Evolutionary conservation across 2,888 invertebrate species (phyloP), one percentile per base, ranked within the genome.

Genomic region (Amorpha juglandis): DNA sequence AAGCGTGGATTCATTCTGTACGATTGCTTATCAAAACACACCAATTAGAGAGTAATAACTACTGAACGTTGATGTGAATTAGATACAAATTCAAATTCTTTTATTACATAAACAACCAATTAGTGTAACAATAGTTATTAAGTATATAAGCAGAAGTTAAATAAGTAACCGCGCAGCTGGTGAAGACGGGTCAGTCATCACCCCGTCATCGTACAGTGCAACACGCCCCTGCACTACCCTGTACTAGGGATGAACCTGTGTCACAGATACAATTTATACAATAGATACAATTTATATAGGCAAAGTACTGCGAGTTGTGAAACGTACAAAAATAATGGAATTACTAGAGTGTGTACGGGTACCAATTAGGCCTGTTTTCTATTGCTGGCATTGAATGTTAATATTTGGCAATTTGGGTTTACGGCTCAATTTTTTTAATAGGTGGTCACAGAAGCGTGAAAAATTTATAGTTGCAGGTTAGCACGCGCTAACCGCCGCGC

Each of bases 351-450:
- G 82, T 79, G 78, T 81, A 77, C 74, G 53, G 62, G 62, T 77
- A 72, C 78, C 76, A 78, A 80, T 78, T 76, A 74, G 69, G 75
- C 76, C 77, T 79, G 79, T 84, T 88, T 84, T 83, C 84, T 83
- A 84, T 82, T 67, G 73, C 73, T 86, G 89, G 85, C 90, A 89
- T 90, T 90, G 90, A 88, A 81, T 86, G 85, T 83, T 76, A 76
- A 74, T 71, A 76, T 87, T 81, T 87, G 84, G 87, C 79, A 87
- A 87, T 72, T 62, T 70, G 68, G 69, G 74, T 74, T 79, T 79
- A 81, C 78, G 79, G 78, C 74, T 80, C 77, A 75, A 75, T 81
- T 83, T 77, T 83, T 79, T 76, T 79, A 77, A 76, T 73, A 27
- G 27, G 78, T 73, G 79, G 76, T 80, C 82, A 87, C 83, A 82